A percentile compares a stretch with the other conserved stretches of the same genome.
phyloP scores from a whole-genome alignment of 2,113 vertebrate genomes.

The Trachemys scripta region DNA sequence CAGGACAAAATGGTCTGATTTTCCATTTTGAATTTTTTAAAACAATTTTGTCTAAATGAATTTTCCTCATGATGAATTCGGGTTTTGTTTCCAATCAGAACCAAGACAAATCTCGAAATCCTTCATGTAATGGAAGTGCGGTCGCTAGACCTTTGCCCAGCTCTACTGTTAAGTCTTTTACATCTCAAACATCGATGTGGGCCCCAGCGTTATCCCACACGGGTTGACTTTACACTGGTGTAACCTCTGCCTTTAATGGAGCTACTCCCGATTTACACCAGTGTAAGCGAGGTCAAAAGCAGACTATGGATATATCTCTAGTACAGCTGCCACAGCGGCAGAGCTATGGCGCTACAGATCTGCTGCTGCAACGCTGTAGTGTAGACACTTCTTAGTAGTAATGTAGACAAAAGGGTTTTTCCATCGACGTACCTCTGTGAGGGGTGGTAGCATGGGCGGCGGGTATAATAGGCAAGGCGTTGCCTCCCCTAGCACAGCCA shows the following conservation, averaged over 20 bases:
- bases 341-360: not conserved
- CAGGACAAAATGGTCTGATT: not conserved
- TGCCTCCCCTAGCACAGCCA: too few relatives aligned
- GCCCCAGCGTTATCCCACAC: not conserved
- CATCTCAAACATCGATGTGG: not conserved
- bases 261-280: not conserved
- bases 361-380: too few relatives aligned
- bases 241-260: not conserved
- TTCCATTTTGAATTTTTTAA: not conserved
- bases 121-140: not conserved
- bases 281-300: not conserved
- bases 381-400: not conserved
- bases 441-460: not conserved
- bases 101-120: not conserved
- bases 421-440: not conserved
- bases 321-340: not conserved
- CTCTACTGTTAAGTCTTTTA: not conserved
- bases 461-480: too few relatives aligned
- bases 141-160: not conserved
- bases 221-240: not conserved
- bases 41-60: not conserved
- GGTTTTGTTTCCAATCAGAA: not conserved
- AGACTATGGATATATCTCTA: not conserved
- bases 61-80: not conserved
- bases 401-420: too few relatives aligned